These are phyloP conservation scores for Neotoma lepida DNA, from an alignment of 2,113 vertebrate genomes.

Conservation along the genomic window DNA sequence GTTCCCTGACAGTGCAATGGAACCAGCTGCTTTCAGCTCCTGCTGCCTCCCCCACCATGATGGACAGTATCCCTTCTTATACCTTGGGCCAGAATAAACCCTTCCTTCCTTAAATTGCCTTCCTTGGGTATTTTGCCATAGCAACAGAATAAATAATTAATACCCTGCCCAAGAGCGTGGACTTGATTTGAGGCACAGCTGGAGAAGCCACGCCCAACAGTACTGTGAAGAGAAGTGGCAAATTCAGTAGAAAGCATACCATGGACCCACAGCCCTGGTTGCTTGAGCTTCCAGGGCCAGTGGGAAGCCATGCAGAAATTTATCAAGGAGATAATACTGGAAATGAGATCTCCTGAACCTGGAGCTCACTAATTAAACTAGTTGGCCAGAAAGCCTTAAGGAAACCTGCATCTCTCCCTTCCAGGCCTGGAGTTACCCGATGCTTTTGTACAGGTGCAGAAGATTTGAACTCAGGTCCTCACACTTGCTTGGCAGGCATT, in stretches of 20 bases:
- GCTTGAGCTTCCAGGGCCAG: background rate
- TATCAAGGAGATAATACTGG: background rate
- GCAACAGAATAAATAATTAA: background rate
- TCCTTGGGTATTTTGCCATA: background rate
- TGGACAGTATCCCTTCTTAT: background rate
- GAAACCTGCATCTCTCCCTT: background rate
- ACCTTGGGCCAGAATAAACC: background rate
- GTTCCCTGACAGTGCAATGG: background rate
- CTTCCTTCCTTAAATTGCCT: background rate
- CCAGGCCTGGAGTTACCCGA: background rate
- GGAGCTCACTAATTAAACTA: too few relatives aligned
- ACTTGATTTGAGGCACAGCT: background rate
- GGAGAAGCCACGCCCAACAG: background rate
- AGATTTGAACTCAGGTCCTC: background rate
- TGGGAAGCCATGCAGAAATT: background rate
- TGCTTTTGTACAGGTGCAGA: background rate
- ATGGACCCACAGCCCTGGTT: background rate
- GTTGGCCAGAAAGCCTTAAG: background rate
- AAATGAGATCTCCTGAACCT: background rate
- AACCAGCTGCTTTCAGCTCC: background rate
- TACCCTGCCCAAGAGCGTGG: background rate
- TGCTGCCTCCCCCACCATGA: background rate
- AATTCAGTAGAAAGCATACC: conserved; percentile 4
- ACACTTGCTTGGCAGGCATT: background rate
- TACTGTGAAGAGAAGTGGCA: background rate